Conservation (phyloP, 2,113 vertebrate species). For the Podocnemis expansa region DNA sequence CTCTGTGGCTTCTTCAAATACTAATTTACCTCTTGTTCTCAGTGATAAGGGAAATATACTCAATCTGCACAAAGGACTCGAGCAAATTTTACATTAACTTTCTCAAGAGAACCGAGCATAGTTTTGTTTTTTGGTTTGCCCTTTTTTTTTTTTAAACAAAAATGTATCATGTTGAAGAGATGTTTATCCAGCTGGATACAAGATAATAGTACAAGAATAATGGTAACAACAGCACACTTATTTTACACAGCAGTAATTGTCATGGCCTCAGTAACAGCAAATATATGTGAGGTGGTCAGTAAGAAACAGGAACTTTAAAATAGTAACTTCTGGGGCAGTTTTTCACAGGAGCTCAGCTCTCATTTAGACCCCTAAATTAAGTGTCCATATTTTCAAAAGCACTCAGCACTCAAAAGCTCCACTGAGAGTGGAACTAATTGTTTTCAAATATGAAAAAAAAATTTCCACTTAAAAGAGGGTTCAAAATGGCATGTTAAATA, state of each 20-base stretch:
- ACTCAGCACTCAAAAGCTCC: not conserved
- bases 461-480: not conserved
- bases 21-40: not conserved
- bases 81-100: not conserved
- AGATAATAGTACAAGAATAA: not conserved
- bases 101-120: not conserved
- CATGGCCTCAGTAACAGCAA: not conserved
- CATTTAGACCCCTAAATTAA: not conserved
- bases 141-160: not conserved
- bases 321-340: not conserved
- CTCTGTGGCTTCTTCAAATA: not conserved
- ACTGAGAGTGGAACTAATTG: not conserved
- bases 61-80: not conserved
- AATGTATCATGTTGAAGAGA: not conserved
- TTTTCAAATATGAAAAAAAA: not conserved
- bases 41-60: fast-evolving
- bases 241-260: not conserved
- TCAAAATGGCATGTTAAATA: not conserved
- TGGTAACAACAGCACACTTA: not conserved
- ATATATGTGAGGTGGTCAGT: not conserved
- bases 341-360: not conserved
- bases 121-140: too few relatives aligned
- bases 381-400: not conserved
- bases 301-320: not conserved
- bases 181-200: not conserved